Conservation (phyloP, 2,888 invertebrate species). For the Drosophila fulvimacula region DNA sequence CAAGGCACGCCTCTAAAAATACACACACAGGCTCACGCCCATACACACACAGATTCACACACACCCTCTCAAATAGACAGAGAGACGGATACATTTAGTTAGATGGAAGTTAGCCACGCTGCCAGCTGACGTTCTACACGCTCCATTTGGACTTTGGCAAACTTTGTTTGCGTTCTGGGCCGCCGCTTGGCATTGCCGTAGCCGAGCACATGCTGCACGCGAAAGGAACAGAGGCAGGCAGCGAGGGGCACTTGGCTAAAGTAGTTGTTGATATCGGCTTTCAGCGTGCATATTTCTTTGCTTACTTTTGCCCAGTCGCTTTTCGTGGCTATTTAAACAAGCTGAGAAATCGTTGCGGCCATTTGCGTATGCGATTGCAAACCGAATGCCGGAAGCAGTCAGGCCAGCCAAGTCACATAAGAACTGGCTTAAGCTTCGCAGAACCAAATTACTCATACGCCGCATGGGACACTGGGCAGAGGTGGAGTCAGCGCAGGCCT, state of each 20-base stretch:
- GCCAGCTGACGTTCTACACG: slow-evolving; percentile 72
- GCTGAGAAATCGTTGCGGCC: slow-evolving; percentile 34
- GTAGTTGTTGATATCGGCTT: slow-evolving; percentile 76
- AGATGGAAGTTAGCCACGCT: slow-evolving; percentile 29
- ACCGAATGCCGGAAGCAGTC: slow-evolving; percentile 47
- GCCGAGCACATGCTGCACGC: slow-evolving; percentile 66
- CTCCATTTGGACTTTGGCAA: slow-evolving; percentile 70
- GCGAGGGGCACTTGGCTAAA: slow-evolving; percentile 44
- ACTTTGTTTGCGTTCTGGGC: slow-evolving; percentile 57
- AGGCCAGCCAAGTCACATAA: slow-evolving; percentile 12
- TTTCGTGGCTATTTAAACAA: slow-evolving; percentile 62
- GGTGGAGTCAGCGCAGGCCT: fast-evolving
- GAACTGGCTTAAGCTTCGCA: slow-evolving; percentile 22
- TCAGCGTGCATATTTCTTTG: slow-evolving; percentile 50
- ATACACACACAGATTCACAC: slow-evolving; percentile 1
- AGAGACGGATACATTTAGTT: slow-evolving; percentile 22
- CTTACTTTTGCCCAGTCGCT: slow-evolving; percentile 27
- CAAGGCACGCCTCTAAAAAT: slow-evolving; percentile 27
- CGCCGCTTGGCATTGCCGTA: slow-evolving; percentile 40
- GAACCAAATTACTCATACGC: slow-evolving; percentile 73
- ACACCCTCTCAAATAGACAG: not conserved
- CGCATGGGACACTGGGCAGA: slow-evolving; percentile 28
- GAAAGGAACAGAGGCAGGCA: slow-evolving; percentile 21
- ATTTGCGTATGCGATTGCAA: slow-evolving; percentile 55
- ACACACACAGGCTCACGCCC: not conserved